Base-by-base conservation (phyloP, 2,113 vertebrate genomes). In the Nicator chloris region DNA sequence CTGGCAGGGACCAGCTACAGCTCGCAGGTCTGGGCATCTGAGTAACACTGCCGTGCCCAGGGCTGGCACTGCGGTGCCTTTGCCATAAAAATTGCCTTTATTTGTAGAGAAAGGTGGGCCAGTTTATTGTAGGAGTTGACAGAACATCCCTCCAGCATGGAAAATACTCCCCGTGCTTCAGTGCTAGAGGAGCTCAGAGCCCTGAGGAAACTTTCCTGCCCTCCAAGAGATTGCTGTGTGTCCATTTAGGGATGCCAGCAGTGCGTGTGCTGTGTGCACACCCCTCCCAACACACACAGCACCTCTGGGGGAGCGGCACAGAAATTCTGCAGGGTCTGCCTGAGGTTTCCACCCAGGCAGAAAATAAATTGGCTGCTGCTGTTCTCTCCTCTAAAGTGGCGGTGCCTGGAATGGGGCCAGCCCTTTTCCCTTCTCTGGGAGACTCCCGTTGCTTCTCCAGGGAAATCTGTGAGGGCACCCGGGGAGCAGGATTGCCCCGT, bases 311-410 rank as follows among this genome's bases (percentile, higher is more conserved):
- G 37, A 35, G 33, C 19, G 17, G 64, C 70, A 35, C 68, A 64
- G 57, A 42, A n/a, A 60, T 42, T 31, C 68, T 76, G 14, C 69
- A 22, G 22, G 70, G 7, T 47, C 79, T 66, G 61, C 28, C n/a
- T 6, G 90, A 90, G 71, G 33, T 54, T 71, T 90, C 64, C 69
- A 90, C 82, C 71, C 57, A 27, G 63, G 86, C 79, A 91, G 89
- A 72, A 61, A 86, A 81, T 60, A 86, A 91, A 94, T 93, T 68
- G 95, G 51, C 56, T 47, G 15, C 42, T 64, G 10, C 39, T n/a
- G 49, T 39, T 91, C 49, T 51, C 30, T 69, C 47, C 28, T 33
- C 77, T 90, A 26, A 94, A 95, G 86, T 92, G 96, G 68, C 4
- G 0, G n/a, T 30, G 16, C 56, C 73, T 97, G 93, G 90, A 94